These are phyloP conservation scores for Rhincodon typus DNA, from an alignment of 2,797 vertebrate genomes.

Conservation along the genomic window DNA sequence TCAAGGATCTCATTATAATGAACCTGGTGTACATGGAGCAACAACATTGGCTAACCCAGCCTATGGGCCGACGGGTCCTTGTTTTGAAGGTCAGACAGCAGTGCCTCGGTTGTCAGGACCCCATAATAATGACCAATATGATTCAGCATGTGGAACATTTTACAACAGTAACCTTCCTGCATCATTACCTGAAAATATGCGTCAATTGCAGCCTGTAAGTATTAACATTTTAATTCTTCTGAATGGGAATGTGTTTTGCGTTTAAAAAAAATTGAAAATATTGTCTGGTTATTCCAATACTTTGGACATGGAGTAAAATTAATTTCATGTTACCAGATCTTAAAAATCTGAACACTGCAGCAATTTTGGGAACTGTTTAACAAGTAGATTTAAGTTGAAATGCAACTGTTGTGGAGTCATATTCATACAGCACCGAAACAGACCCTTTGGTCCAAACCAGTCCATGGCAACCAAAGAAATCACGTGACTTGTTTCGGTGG, in stretches of 20 bases:
- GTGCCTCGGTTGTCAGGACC: conserved; percentile 44
- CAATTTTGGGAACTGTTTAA: not conserved
- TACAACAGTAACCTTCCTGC: conserved; percentile 49
- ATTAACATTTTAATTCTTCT: not conserved
- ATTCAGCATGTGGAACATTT: conserved; percentile 60
- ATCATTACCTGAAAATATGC: conserved; percentile 58
- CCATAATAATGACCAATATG: conserved; percentile 20
- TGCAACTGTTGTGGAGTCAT: not conserved
- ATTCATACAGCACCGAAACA: too few relatives aligned
- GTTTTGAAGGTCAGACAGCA: conserved; percentile 66
- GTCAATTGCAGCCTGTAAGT: conserved; percentile 72
- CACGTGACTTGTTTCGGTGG: not conserved
- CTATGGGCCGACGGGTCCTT: conserved; percentile 61
- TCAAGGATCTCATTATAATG: conserved; percentile 69
- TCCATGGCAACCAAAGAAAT: too few relatives aligned
- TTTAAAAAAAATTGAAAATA: not conserved
- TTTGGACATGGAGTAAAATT: not conserved
- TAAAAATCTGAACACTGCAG: not conserved
- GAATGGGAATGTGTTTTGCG: not conserved
- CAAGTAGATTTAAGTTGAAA: not conserved
- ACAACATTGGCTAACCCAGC: conserved; percentile 61
- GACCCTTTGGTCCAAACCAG: too few relatives aligned
- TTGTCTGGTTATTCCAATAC: not conserved
- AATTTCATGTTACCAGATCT: not conserved
- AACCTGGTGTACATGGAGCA: conserved; percentile 62